phyloP scores from a whole-genome alignment of 2,113 vertebrate species.

The Fulica atra region DNA sequence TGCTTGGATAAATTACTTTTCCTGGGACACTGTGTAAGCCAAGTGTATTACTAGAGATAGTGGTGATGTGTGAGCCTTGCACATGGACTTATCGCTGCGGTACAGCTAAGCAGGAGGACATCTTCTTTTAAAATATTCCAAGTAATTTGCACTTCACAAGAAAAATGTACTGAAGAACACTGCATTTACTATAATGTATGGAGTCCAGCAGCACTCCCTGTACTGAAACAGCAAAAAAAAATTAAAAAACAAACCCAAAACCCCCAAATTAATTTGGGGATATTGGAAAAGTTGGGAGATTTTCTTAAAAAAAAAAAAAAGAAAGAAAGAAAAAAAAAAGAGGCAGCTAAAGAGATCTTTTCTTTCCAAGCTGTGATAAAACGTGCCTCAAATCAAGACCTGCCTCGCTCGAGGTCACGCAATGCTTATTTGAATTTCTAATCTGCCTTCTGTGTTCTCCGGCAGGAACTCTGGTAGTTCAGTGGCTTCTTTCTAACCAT shows the following conservation, averaged over 20 bases:
- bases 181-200: neutral
- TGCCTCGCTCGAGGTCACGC: neutral
- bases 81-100: neutral
- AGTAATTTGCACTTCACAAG: neutral
- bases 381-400: conserved; percentile 7
- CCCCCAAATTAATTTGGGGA: neutral
- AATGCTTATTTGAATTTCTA: conserved; percentile 50
- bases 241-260: too few relatives aligned
- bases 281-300: neutral
- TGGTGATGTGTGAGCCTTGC: neutral
- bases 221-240: neutral
- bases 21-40: neutral
- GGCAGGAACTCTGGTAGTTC: neutral
- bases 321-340: neutral
- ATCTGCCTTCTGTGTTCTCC: neutral
- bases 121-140: neutral
- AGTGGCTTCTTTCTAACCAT: conserved; percentile 7
- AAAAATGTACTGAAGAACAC: neutral
- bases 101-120: neutral
- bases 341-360: neutral
- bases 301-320: neutral
- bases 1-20: conserved; percentile 24
- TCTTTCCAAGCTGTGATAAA: neutral
- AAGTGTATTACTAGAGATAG: neutral
- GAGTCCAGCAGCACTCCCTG: neutral